These are phyloP conservation scores for Lacanobia wlatinum DNA, from an alignment of 2,888 invertebrate species.

Conservation along the genomic window DNA sequence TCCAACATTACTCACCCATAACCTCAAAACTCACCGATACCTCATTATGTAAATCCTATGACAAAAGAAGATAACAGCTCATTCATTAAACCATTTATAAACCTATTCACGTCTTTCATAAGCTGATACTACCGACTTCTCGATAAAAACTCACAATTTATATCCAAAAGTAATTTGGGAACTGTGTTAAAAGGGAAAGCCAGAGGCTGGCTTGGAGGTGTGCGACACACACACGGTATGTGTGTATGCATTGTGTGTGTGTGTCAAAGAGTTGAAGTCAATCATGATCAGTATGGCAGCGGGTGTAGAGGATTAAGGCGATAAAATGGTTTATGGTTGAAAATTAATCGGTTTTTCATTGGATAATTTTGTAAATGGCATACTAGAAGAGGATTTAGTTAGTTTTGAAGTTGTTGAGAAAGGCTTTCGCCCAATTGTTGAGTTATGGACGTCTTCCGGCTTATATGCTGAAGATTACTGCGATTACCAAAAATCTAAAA, in stretches of 20 bases:
- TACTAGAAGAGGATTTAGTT: slow-evolving; percentile 4
- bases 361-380: slow-evolving; percentile 18
- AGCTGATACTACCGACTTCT: slow-evolving; percentile 40
- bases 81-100: slow-evolving; percentile 58
- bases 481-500: neutral
- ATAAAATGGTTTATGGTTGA: slow-evolving; percentile 26
- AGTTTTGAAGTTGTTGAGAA: neutral
- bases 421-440: neutral
- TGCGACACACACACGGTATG: no score
- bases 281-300: slow-evolving; percentile 24
- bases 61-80: slow-evolving; percentile 43
- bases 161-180: slow-evolving; percentile 58
- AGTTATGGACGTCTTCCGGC: neutral
- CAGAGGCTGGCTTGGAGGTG: slow-evolving; percentile 19
- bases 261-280: slow-evolving; percentile 35
- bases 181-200: slow-evolving; percentile 70
- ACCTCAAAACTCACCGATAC: slow-evolving; percentile 25
- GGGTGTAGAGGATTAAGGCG: slow-evolving; percentile 37
- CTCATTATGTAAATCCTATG: slow-evolving; percentile 53
- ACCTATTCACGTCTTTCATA: slow-evolving; percentile 44
- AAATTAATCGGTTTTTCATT: slow-evolving; percentile 25
- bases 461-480: neutral
- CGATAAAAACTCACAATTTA: slow-evolving; percentile 61
- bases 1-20: slow-evolving; percentile 20
- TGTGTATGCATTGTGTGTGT: neutral